Evolutionary conservation across 2,888 invertebrate genomes (phyloP).

Genomic region (Psylliodes chrysocephalus): DNA sequence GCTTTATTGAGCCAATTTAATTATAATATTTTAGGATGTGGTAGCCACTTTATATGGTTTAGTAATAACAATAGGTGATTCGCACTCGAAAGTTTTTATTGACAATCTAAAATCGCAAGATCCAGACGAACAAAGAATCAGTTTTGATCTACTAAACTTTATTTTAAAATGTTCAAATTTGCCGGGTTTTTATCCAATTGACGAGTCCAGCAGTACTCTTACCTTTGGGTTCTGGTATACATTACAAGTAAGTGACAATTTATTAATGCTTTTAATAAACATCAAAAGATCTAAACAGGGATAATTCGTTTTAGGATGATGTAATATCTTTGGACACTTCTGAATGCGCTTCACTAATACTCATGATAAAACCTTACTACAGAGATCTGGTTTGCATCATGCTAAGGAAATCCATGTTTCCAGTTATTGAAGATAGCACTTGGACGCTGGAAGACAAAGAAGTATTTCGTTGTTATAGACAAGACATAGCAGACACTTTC

Average conservation of each 20-base stretch:
- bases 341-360: conserved; percentile 65
- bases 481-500: conserved; percentile 62
- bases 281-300: conserved; percentile 41
- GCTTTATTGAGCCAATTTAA: too few relatives aligned
- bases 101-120: conserved; percentile 66
- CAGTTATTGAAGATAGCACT: conserved; percentile 66
- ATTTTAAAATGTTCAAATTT: conserved; percentile 83
- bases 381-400: conserved; percentile 80
- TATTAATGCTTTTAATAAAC: too few relatives aligned
- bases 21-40: conserved; percentile 77
- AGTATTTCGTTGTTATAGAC: conserved; percentile 76
- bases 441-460: conserved; percentile 85
- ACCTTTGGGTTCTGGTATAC: conserved; percentile 94
- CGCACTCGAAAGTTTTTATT: conserved; percentile 71
- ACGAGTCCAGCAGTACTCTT: conserved; percentile 87
- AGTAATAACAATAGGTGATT: conserved; percentile 77
- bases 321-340: conserved; percentile 66
- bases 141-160: conserved; percentile 74
- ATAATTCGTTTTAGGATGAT: conserved; percentile 68
- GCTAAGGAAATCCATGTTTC: conserved; percentile 82
- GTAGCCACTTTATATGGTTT: conserved; percentile 75
- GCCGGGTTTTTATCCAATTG: conserved; percentile 86
- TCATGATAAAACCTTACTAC: conserved; percentile 80
- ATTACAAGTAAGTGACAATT: conserved; percentile 73
- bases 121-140: conserved; percentile 67